phyloP scores from a whole-genome alignment of 2,797 vertebrate genomes.

The Tragopan temminckii region DNA sequence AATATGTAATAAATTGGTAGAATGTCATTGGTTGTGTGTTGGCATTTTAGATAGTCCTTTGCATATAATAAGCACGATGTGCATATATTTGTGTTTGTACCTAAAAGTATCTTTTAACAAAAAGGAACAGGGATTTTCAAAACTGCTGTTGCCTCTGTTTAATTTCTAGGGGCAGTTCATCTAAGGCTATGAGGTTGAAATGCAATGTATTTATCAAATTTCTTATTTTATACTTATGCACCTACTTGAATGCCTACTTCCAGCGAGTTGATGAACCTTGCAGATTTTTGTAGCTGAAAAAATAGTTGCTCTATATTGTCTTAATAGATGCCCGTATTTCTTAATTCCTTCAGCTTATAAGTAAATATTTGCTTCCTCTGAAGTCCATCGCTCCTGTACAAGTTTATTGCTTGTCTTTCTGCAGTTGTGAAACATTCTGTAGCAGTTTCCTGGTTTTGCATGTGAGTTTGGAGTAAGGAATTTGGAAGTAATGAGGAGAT shows the following conservation, averaged over 20 bases:
- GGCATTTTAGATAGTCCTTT: neutral
- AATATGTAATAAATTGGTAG: neutral
- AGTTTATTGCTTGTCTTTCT: neutral
- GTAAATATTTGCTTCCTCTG: neutral
- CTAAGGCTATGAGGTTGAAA: neutral
- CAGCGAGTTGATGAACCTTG: neutral
- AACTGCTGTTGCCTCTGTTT: neutral
- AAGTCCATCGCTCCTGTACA: neutral
- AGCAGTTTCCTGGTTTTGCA: neutral
- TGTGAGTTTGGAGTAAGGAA: neutral
- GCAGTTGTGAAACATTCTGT: neutral
- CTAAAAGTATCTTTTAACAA: neutral
- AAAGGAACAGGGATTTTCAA: neutral
- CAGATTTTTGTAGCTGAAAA: neutral
- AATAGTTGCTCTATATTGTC: neutral
- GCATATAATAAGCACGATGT: neutral
- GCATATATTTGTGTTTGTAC: neutral
- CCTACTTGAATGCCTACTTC: neutral
- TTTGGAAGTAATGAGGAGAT: neutral
- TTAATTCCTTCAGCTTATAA: neutral
- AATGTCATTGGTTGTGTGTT: too few relatives aligned
- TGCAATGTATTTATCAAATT: neutral
- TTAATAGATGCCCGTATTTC: neutral
- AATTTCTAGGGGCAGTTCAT: neutral
- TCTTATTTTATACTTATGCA: neutral